Evolutionary conservation across 2,888 invertebrate genomes (phyloP).

Genomic region (Tiliacea aurago): DNA sequence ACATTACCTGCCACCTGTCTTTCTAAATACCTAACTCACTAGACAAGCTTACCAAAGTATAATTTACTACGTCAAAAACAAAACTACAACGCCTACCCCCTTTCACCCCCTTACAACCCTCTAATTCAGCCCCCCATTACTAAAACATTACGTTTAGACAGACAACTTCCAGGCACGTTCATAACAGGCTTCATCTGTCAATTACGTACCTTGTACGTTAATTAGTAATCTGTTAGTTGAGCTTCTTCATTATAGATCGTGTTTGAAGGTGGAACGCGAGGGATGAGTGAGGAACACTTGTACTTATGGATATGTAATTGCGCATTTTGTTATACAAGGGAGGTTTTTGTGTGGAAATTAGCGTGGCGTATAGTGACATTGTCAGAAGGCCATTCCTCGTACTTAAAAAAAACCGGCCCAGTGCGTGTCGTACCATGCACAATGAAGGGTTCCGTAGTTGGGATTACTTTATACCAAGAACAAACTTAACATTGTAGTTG

Average conservation of each 20-base stretch:
- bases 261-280: slow-evolving; percentile 13
- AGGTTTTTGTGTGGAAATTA: slow-evolving; percentile 6
- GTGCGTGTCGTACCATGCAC: too few species aligned
- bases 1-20: neutral
- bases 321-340: slow-evolving; percentile 7
- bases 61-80: slow-evolving; percentile 41
- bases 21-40: neutral
- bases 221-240: slow-evolving; percentile 60
- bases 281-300: slow-evolving; percentile 25
- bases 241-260: slow-evolving; percentile 50
- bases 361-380: neutral
- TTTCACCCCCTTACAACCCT: neutral
- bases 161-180: slow-evolving; percentile 38
- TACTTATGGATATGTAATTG: slow-evolving; percentile 38
- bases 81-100: slow-evolving; percentile 18
- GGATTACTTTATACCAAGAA: too few species aligned
- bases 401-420: neutral
- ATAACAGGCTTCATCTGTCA: slow-evolving; percentile 60
- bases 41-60: slow-evolving; percentile 9
- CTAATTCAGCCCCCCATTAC: slow-evolving; percentile 22
- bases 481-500: too few species aligned
- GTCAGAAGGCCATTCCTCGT: neutral
- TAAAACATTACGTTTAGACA: slow-evolving; percentile 49
- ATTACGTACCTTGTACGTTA: slow-evolving; percentile 52
- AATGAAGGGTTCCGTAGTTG: too few species aligned